These are phyloP conservation scores for Tetrapedia diversipes DNA, from an alignment of 2,888 invertebrate genomes.

Conservation along the genomic window DNA sequence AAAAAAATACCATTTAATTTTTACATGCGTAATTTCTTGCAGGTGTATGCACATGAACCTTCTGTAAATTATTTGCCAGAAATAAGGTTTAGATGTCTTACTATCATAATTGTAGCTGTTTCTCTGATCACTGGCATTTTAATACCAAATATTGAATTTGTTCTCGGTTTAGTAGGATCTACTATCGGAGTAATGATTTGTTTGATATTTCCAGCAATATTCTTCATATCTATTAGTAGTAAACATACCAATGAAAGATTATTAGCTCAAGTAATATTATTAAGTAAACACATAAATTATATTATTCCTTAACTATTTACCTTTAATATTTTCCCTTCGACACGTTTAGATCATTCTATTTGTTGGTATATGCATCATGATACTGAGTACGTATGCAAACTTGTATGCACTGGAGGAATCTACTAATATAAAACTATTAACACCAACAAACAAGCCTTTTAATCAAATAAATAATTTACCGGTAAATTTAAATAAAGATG, in stretches of 20 bases:
- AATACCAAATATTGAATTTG: conserved; percentile 96
- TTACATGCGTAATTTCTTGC: conserved; percentile 10
- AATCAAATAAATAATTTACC: conserved; percentile 76
- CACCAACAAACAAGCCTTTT: conserved; percentile 72
- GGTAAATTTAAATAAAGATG: conserved; percentile 72
- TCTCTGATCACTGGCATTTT: conserved; percentile 92
- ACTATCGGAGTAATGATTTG: conserved; percentile 97
- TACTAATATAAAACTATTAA: conserved; percentile 77
- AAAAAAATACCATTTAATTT: conserved; percentile 63
- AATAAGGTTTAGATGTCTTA: conserved; percentile 91
- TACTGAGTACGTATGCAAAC: conserved; percentile 96
- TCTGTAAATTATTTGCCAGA: conserved; percentile 91
- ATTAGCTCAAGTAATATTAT: conserved; percentile 88
- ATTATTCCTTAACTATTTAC: conserved; percentile 1
- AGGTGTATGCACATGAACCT: conserved; percentile 89
- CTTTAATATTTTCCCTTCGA: neutral
- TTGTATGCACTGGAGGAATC: conserved; percentile 89
- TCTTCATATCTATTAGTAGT: conserved; percentile 92
- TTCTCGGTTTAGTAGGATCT: conserved; percentile 96
- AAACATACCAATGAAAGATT: conserved; percentile 93
- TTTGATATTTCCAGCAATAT: conserved; percentile 95
- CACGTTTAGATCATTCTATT: conserved; percentile 88
- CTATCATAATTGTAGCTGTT: conserved; percentile 89
- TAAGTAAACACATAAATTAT: neutral
- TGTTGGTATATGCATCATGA: conserved; percentile 93